Conservation (phyloP, 2,888 invertebrate species). For the Chrysolina americana region DNA sequence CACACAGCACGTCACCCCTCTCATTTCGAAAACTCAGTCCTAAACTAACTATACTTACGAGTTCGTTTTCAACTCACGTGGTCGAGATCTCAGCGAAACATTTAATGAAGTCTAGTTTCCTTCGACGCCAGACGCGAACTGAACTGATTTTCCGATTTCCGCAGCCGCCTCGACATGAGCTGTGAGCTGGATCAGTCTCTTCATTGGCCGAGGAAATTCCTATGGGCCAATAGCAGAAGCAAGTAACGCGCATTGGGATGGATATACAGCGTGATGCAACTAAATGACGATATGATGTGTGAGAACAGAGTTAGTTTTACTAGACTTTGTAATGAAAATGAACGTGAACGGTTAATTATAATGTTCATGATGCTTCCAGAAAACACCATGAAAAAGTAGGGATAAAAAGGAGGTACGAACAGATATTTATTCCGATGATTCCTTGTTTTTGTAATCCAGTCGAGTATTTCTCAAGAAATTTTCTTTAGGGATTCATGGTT, state of each 20-base stretch:
- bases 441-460: too few relatives aligned
- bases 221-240: constrained; percentile 61
- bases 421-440: too few relatives aligned
- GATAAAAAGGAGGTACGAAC: too few relatives aligned
- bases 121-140: constrained; percentile 50
- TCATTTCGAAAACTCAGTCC: constrained; percentile 40
- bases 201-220: constrained; percentile 63
- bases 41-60: not conserved
- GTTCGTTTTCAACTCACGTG: constrained; percentile 42
- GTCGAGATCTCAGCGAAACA: constrained; percentile 39
- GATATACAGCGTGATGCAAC: constrained; percentile 31
- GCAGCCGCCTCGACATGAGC: constrained; percentile 44
- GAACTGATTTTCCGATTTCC: constrained; percentile 54
- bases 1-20: constrained; percentile 46
- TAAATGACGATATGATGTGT: not conserved
- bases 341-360: too few relatives aligned
- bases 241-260: constrained; percentile 58
- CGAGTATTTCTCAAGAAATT: too few relatives aligned
- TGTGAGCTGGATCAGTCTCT: constrained; percentile 51
- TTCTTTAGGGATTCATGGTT: too few relatives aligned
- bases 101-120: constrained; percentile 38
- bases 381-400: too few relatives aligned
- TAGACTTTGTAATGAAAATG: too few relatives aligned
- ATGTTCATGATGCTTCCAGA: too few relatives aligned
- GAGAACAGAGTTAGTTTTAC: not conserved